These are phyloP conservation scores for Dicentrarchus labrax DNA, from an alignment of 2,113 vertebrate species.

Conservation along the genomic window DNA sequence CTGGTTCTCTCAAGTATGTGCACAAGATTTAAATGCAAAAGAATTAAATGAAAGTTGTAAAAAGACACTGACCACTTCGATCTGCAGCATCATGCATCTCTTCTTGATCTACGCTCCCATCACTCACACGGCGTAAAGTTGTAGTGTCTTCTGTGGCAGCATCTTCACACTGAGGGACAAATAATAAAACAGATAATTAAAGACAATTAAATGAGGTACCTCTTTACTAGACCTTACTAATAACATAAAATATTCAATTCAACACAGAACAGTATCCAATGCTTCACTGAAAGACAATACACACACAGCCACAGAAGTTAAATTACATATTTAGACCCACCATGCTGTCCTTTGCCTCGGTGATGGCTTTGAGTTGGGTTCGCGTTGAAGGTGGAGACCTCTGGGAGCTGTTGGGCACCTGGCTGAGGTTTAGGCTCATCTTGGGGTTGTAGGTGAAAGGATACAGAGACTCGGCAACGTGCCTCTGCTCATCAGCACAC, in stretches of 20 bases:
- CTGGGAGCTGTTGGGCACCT: constrained; percentile 85
- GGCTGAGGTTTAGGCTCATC: constrained; percentile 96
- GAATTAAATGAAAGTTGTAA: not conserved
- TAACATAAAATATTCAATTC: not conserved
- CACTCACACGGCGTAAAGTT: constrained; percentile 47
- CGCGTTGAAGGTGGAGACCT: constrained; percentile 76
- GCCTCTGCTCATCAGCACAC: constrained; percentile 91
- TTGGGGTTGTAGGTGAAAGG: constrained; percentile 98
- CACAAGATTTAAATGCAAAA: not conserved
- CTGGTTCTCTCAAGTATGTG: not conserved
- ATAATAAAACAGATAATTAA: not conserved
- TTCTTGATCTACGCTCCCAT: constrained; percentile 59
- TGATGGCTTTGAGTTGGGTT: constrained; percentile 44
- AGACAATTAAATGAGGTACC: not conserved
- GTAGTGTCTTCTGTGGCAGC: constrained; percentile 49
- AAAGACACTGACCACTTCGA: constrained; percentile 85
- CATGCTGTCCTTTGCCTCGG: constrained; percentile 28
- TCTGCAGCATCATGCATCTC: constrained; percentile 65
- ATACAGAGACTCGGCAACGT: constrained; percentile 93
- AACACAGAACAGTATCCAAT: too few relatives aligned
- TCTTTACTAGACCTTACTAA: not conserved
- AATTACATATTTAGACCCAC: constrained; percentile 32
- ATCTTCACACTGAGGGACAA: constrained; percentile 57
- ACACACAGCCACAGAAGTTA: not conserved
- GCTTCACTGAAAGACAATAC: not conserved